phyloP scores from a whole-genome alignment of 1,140 invertebrate species.

The Daktulosphaira vitifoliae region DNA sequence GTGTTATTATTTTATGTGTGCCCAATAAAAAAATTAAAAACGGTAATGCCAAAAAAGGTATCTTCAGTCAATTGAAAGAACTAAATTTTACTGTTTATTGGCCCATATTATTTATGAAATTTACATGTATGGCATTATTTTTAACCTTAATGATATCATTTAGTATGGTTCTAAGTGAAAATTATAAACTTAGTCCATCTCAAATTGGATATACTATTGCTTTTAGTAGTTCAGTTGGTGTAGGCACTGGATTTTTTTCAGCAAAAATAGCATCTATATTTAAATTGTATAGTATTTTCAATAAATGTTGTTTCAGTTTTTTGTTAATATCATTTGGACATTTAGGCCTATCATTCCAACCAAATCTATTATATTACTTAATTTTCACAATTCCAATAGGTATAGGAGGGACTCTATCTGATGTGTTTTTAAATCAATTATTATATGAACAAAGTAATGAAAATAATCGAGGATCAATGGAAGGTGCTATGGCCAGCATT shows the following conservation, averaged over 20 bases:
- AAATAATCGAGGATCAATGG: constrained; percentile 8
- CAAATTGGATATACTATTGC: constrained; percentile 54
- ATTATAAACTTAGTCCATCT: constrained; percentile 48
- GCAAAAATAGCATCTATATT: constrained; percentile 7
- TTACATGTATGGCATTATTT: constrained; percentile 49
- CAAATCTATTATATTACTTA: background rate
- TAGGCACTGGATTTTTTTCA: constrained; percentile 45
- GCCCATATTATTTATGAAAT: constrained; percentile 47
- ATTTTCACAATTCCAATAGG: constrained; percentile 1
- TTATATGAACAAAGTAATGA: constrained; percentile 1
- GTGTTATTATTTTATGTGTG: constrained; percentile 44
- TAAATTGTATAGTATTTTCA: constrained; percentile 6
- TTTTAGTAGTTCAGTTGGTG: constrained; percentile 50
- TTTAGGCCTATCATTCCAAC: constrained; percentile 2
- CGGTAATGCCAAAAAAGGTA: constrained; percentile 1
- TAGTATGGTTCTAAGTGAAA: constrained; percentile 48
- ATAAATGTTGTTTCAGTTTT: constrained; percentile 25
- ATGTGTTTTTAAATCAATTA: constrained; percentile 24
- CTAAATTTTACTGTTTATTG: constrained; percentile 17
- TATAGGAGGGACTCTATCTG: constrained; percentile 13
- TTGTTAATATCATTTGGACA: constrained; percentile 17
- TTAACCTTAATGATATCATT: constrained; percentile 42
- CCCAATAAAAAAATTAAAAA: constrained; percentile 45
- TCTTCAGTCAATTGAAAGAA: constrained; percentile 10
- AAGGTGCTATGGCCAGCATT: too few species aligned